phyloP scores from a whole-genome alignment of 2,113 vertebrate species.

The Corvus cornix region DNA sequence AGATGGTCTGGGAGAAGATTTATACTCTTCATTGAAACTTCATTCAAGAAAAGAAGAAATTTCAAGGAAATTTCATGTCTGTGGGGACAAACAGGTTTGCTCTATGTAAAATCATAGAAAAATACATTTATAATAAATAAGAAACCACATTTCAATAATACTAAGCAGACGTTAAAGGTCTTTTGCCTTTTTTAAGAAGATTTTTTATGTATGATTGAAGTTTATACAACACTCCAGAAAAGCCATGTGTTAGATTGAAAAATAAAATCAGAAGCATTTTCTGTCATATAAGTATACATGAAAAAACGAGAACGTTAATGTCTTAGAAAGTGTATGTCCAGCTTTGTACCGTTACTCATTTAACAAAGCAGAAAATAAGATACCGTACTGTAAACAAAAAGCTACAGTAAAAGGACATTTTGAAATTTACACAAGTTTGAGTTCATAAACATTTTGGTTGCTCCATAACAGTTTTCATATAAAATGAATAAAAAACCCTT shows the following conservation, averaged over 20 bases:
- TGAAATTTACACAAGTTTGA: constrained; percentile 81
- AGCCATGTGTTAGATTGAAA: constrained; percentile 79
- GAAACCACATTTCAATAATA: constrained; percentile 62
- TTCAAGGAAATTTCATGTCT: neutral
- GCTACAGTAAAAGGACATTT: constrained; percentile 79
- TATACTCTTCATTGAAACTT: neutral
- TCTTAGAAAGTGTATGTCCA: constrained; percentile 79
- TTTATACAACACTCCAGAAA: constrained; percentile 81
- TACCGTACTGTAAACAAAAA: constrained; percentile 79
- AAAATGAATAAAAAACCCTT: constrained; percentile 83
- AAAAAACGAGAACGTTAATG: constrained; percentile 74
- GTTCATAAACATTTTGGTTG: constrained; percentile 81
- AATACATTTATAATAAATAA: constrained; percentile 35
- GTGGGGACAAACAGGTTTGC: neutral
- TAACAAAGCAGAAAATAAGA: constrained; percentile 78
- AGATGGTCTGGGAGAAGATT: neutral
- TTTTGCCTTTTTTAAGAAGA: constrained; percentile 79
- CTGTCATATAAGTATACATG: constrained; percentile 77
- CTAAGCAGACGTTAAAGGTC: constrained; percentile 71
- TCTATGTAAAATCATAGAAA: neutral
- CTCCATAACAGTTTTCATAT: constrained; percentile 79
- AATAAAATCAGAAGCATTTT: constrained; percentile 81
- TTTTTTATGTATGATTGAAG: constrained; percentile 79
- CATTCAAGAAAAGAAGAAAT: neutral
- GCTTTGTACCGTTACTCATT: constrained; percentile 74